phyloP scores from a whole-genome alignment of 2,888 invertebrate genomes.

The Ochropleura leucogaster region DNA sequence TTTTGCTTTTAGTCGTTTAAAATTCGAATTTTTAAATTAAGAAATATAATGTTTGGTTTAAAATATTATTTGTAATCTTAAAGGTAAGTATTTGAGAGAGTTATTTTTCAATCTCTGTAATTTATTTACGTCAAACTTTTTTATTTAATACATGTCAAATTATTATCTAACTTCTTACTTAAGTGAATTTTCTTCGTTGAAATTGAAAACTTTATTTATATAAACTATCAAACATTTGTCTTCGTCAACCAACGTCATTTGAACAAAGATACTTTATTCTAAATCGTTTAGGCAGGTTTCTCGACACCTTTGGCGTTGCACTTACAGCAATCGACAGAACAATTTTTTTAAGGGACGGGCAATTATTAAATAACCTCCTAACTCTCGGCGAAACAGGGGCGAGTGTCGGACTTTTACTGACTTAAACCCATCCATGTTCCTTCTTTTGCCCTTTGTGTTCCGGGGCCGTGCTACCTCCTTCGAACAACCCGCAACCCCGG shows the following conservation, averaged over 20 bases:
- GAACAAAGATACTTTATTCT: background rate
- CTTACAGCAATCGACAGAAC: background rate
- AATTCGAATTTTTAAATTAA: background rate
- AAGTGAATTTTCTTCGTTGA: too few relatives aligned
- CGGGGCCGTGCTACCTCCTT: too few relatives aligned
- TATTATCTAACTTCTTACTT: background rate
- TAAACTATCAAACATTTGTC: background rate
- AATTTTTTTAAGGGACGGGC: background rate
- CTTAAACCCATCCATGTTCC: too few relatives aligned
- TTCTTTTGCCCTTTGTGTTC: too few relatives aligned
- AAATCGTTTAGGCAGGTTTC: background rate
- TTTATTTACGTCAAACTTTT: background rate
- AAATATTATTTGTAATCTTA: background rate
- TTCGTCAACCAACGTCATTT: background rate
- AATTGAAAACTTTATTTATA: background rate
- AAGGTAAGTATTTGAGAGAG: background rate
- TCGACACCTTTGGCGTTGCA: background rate
- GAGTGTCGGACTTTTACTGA: too few relatives aligned
- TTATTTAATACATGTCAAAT: background rate
- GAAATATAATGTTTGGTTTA: too few relatives aligned
- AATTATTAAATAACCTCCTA: too few relatives aligned
- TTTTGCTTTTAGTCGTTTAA: background rate
- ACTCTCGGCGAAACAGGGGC: too few relatives aligned
- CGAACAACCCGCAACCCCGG: too few relatives aligned
- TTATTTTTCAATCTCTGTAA: conserved; percentile 1